phyloP scores from a whole-genome alignment of 2,113 vertebrate species.

The Labeo rohita region DNA sequence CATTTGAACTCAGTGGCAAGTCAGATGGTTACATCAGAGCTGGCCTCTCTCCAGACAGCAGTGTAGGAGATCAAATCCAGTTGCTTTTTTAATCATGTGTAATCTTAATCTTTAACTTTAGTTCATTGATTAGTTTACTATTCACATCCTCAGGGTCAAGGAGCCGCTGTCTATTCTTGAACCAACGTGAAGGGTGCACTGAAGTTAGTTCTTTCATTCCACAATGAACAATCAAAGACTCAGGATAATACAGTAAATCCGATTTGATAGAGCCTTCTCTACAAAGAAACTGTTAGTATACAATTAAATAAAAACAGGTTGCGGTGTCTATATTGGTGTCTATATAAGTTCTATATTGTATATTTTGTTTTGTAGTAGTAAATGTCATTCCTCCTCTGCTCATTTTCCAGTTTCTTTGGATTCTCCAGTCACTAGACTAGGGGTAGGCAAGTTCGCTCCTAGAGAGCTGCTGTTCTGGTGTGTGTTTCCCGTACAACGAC shows the following conservation, averaged over 20 bases:
- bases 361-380: too few species aligned
- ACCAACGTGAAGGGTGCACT: conserved; percentile 9
- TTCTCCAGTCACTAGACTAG: too few species aligned
- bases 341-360: too few species aligned
- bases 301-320: too few species aligned
- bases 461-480: too few species aligned
- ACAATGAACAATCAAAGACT: neutral
- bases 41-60: neutral
- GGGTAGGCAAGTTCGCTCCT: too few species aligned
- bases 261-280: neutral
- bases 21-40: conserved; percentile 51
- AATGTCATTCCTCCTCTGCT: too few species aligned
- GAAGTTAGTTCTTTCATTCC: conserved; percentile 32
- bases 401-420: too few species aligned
- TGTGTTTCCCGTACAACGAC: too few species aligned
- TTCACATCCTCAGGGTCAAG: conserved; percentile 41
- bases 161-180: conserved; percentile 59
- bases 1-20: conserved; percentile 53
- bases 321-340: too few species aligned
- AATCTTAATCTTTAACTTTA: neutral
- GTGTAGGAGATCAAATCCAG: conserved; percentile 27
- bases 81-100: neutral
- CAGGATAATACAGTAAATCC: neutral
- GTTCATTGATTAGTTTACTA: neutral
- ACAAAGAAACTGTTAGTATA: neutral